phyloP scores from a whole-genome alignment of 2,888 invertebrate genomes.

The Noctua janthe region DNA sequence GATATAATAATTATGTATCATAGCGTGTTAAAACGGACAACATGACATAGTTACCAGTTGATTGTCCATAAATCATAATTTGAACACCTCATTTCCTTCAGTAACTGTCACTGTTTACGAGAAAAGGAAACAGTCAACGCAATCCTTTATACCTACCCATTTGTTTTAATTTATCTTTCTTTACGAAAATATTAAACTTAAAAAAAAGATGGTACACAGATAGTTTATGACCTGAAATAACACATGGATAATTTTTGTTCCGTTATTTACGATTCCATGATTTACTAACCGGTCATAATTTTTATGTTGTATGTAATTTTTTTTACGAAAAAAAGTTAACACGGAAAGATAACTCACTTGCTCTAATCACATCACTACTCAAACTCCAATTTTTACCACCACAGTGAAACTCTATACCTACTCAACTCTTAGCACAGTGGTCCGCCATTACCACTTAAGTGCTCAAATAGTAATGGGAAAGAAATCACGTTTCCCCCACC shows the following conservation, averaged over 20 bases:
- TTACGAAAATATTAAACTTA: not conserved
- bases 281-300: not conserved
- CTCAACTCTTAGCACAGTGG: conserved; percentile 52
- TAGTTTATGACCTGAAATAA: not conserved
- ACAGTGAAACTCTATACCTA: conserved; percentile 55
- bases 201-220: not conserved
- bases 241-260: not conserved
- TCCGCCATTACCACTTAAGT: conserved; percentile 72
- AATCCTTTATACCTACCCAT: not conserved
- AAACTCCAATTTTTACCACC: conserved; percentile 27
- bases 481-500: conserved; percentile 76
- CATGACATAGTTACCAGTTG: conserved; percentile 11
- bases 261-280: not conserved
- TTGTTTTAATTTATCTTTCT: not conserved
- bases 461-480: conserved; percentile 81
- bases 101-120: conserved; percentile 6
- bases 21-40: not conserved
- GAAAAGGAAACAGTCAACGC: conserved; percentile 1
- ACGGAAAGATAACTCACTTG: not conserved
- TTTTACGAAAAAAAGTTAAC: not conserved
- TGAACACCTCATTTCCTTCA: conserved; percentile 13
- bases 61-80: conserved; percentile 32
- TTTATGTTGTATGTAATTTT: not conserved
- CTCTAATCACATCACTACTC: conserved; percentile 24
- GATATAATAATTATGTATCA: not conserved